Evolutionary conservation across 2,888 invertebrate species (phyloP).

Genomic region (Leucoptera coffeella): DNA sequence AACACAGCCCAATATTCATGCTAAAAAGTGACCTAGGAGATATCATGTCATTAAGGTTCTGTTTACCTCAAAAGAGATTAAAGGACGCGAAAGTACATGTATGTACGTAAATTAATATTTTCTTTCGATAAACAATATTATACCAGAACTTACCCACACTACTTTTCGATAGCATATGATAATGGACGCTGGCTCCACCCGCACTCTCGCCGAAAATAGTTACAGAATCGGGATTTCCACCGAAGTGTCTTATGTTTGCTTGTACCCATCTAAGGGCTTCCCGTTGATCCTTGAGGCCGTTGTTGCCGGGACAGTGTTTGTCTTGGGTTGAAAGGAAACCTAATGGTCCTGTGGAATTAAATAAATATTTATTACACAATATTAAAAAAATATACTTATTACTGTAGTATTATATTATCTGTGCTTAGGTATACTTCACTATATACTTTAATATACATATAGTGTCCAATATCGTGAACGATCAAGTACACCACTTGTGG

Average conservation of each 20-base stretch:
- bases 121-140: no score
- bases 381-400: no score
- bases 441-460: no score
- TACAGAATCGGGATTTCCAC: conserved; percentile 57
- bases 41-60: no score
- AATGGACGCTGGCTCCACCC: conserved; percentile 62
- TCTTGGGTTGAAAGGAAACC: conserved; percentile 65
- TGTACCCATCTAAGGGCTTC: conserved; percentile 58
- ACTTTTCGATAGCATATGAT: conserved; percentile 60
- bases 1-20: no score
- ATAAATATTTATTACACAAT: no score
- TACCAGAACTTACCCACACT: conserved; percentile 44
- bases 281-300: conserved; percentile 62
- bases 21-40: no score
- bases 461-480: no score
- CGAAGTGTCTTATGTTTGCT: conserved; percentile 54
- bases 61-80: no score
- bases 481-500: no score
- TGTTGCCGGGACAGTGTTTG: conserved; percentile 58
- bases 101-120: background rate
- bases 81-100: background rate
- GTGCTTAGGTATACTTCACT: no score
- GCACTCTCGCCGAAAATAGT: conserved; percentile 68
- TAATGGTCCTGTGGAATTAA: conserved; percentile 58
- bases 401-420: no score